Conservation (phyloP, 1,140 invertebrate genomes). For the Leptopilina boulardi region DNA sequence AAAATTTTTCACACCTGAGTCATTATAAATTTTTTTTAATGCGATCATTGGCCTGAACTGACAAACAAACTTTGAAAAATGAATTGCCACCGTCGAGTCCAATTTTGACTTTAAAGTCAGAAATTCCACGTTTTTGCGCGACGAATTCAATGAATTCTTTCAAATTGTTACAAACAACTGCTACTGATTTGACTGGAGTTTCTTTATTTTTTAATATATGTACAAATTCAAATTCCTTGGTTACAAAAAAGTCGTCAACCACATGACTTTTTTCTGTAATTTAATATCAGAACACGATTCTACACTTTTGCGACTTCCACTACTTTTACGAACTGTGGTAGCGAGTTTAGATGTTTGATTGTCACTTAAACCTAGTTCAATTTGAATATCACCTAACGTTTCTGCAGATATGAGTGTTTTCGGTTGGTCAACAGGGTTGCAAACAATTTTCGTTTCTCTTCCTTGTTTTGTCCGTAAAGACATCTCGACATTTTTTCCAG, state of each 20-base stretch:
- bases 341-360: background rate
- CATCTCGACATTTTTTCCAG: background rate
- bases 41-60: background rate
- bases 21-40: background rate
- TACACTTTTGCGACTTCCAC: background rate
- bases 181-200: background rate
- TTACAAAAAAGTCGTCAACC: background rate
- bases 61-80: constrained; percentile 2
- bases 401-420: background rate
- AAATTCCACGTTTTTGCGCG: background rate
- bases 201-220: background rate
- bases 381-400: background rate
- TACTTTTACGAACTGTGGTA: background rate
- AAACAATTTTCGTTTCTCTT: background rate
- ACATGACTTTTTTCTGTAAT: background rate
- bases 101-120: background rate
- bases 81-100: background rate
- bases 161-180: background rate
- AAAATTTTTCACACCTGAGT: background rate
- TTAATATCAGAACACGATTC: too few relatives aligned
- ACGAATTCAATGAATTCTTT: background rate
- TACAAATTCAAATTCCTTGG: background rate
- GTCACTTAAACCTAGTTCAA: too few relatives aligned
- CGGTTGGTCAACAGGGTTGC: background rate
- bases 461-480: background rate